Evolutionary conservation across 2,797 vertebrate genomes (phyloP).

Genomic region (Gymnodraco acuticeps): DNA sequence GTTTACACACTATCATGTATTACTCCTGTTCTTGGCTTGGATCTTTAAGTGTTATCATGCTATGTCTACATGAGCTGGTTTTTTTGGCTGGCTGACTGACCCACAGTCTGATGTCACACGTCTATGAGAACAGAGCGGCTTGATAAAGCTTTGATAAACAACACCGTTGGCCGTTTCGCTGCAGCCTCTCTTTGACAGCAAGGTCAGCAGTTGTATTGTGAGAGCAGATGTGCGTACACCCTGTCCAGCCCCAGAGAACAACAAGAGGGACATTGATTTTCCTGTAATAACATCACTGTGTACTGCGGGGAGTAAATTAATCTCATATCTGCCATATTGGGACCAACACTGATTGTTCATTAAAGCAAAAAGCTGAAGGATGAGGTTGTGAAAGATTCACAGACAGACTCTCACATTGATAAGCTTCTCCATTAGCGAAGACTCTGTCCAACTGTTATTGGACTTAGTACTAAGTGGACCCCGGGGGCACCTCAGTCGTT

Average conservation of each 20-base stretch:
- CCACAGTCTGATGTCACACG: conserved; percentile 69
- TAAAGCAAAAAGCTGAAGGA: conserved; percentile 61
- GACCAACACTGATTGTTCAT: conserved; percentile 79
- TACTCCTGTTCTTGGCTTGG: conserved; percentile 22
- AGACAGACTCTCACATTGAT: conserved; percentile 65
- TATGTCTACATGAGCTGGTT: conserved; percentile 32
- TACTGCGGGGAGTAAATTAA: conserved; percentile 79
- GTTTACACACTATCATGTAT: neutral
- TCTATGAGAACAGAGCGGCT: conserved; percentile 65
- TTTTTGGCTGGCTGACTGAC: conserved; percentile 53
- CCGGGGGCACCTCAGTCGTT: conserved; percentile 62
- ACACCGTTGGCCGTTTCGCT: conserved; percentile 68
- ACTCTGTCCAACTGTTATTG: conserved; percentile 75
- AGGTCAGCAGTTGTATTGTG: conserved; percentile 86
- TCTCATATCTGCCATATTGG: conserved; percentile 83
- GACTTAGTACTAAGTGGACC: conserved; percentile 75
- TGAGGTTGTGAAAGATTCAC: conserved; percentile 40
- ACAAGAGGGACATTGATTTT: conserved; percentile 85
- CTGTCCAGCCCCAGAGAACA: conserved; percentile 77
- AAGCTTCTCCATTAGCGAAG: conserved; percentile 69
- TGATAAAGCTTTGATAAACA: conserved; percentile 82
- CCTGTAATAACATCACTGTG: conserved; percentile 82
- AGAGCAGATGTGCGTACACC: conserved; percentile 81
- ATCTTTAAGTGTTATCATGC: conserved; percentile 50
- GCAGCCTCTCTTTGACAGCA: conserved; percentile 79